A percentile compares a stretch with the other conserved stretches of the same genome.
phyloP scores from a whole-genome alignment of 2,797 vertebrate genomes.

The Podarcis siculus region DNA sequence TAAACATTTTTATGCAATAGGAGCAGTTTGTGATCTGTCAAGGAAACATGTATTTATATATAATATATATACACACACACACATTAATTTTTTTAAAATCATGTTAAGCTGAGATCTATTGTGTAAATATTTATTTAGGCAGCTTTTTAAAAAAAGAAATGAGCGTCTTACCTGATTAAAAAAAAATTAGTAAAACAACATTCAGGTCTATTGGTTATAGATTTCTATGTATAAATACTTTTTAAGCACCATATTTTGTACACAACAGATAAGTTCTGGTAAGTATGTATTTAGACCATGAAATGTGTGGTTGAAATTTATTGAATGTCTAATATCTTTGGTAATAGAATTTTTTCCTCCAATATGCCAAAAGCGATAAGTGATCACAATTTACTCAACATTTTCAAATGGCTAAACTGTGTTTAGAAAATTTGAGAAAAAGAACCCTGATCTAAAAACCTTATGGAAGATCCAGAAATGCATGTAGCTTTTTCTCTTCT shows the following conservation, averaged over 20 bases:
- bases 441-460: background rate
- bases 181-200: conserved; percentile 70
- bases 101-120: conserved; percentile 76
- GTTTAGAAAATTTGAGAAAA: conserved; percentile 1
- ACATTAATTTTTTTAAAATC: conserved; percentile 74
- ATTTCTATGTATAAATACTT: conserved; percentile 78
- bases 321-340: conserved; percentile 66
- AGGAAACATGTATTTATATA: conserved; percentile 72
- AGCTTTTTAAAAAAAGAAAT: conserved; percentile 71
- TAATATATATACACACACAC: conserved; percentile 52
- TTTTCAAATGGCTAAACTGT: conserved; percentile 42
- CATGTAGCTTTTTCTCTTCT: background rate
- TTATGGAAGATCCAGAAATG: background rate
- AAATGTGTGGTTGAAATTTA: conserved; percentile 71
- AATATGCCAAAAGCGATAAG: conserved; percentile 66
- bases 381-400: conserved; percentile 64
- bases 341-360: conserved; percentile 66
- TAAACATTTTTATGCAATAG: conserved; percentile 73
- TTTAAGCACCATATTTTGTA: conserved; percentile 76
- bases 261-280: conserved; percentile 69
- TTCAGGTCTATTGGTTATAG: conserved; percentile 74
- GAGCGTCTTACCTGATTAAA: conserved; percentile 72
- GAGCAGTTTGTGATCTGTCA: conserved; percentile 68
- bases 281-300: conserved; percentile 75
- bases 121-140: conserved; percentile 78